Base-by-base conservation (phyloP, 37 sponge, comb jelly and placozoan species). In the Cliona cf. orientalis region DNA sequence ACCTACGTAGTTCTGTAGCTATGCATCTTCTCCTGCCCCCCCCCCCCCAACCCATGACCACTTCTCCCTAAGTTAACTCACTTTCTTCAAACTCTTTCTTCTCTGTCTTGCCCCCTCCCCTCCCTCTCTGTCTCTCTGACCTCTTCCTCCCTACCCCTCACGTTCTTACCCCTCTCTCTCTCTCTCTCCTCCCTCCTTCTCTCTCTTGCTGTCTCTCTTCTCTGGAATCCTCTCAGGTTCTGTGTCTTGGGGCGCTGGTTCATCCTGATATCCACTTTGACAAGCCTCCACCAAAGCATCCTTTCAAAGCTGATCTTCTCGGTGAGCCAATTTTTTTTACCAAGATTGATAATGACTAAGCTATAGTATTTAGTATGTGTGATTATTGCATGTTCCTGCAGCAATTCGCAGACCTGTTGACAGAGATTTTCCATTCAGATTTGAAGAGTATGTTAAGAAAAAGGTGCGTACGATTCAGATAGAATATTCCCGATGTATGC, bases 241-340 rank as follows among this genome's bases (percentile, higher is more conserved):
- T 94, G 55, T 75, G 86, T 63, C 21, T 87, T 35, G 92, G 91
- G 6, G 58, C 82, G 26, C 59, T 94, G 71, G 85, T 87, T 5
- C 86, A 94, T 63, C 63, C 76, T 7, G 46, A 39, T 31, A 26
- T 94, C 59, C 35, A 25, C 21, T 31, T 94, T 39, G 91, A 94
- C 71, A 89, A 89, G 55, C 92, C 94, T n/a, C 72, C 86, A 7
- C 76, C 90, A 25, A 61, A 78, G 37, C 55, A 19, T 9, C 58
- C 68, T 23, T 92, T 84, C 46, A 29, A 85, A 43, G 63, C 82
- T 23, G 75, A 85, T 59, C 83, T 92, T 45, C 77, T 81, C 56
- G 76, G 93, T 92, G 26, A 61, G 71, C 55, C 5, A 7, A 3
- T 17, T 0, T n/a, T n/a, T n/a, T n/a, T n/a, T 64, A 64, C 29